A percentile compares a stretch with the other conserved stretches of the same genome.
These are phyloP conservation scores for Gortyna flavago DNA, from an alignment of 2,888 invertebrate genomes.

Conservation along the genomic window DNA sequence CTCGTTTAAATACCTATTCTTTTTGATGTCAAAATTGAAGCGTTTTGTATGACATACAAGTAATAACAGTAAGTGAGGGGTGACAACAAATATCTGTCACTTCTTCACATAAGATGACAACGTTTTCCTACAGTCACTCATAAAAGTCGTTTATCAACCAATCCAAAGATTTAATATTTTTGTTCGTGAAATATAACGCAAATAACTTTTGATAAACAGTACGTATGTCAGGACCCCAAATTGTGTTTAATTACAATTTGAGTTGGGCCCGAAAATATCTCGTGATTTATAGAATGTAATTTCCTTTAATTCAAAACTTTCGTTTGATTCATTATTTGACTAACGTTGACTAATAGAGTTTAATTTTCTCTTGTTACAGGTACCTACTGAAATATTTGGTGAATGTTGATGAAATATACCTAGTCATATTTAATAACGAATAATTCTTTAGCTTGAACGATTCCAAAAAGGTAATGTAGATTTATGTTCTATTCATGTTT, in stretches of 20 bases:
- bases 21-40: constrained; percentile 5
- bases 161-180: constrained; percentile 7
- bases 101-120: constrained; percentile 1
- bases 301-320: constrained; percentile 40
- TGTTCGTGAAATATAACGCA: constrained; percentile 10
- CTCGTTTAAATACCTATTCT: background rate
- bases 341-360: constrained; percentile 40
- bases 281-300: constrained; percentile 43
- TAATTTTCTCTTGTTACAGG: constrained; percentile 65
- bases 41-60: background rate
- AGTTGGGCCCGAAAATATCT: constrained; percentile 17
- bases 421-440: background rate
- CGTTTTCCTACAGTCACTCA: constrained; percentile 12
- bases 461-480: constrained; percentile 15
- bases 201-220: constrained; percentile 26
- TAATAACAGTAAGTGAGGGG: constrained; percentile 12
- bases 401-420: constrained; percentile 28
- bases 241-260: constrained; percentile 42
- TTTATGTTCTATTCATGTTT: background rate
- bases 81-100: constrained; percentile 34
- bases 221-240: constrained; percentile 16
- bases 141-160: constrained; percentile 1
- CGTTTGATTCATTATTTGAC: constrained; percentile 18
- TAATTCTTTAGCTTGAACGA: constrained; percentile 14
- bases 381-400: constrained; percentile 38